These are phyloP conservation scores for Monarcha castaneiventris DNA, from an alignment of 2,113 vertebrate genomes.

Conservation along the genomic window DNA sequence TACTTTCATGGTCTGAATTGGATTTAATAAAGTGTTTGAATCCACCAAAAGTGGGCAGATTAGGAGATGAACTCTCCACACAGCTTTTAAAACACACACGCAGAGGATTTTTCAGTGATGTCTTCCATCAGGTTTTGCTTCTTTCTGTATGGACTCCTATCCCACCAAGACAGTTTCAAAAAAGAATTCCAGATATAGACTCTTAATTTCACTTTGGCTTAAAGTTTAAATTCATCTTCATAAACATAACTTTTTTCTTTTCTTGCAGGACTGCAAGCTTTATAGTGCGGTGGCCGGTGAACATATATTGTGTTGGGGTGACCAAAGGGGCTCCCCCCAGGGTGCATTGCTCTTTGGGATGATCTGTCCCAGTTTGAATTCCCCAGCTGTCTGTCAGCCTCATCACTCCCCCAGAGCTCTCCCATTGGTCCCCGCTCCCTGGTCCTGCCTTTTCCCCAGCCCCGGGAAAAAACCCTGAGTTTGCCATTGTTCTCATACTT, in stretches of 20 bases:
- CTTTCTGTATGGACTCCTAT: not conserved
- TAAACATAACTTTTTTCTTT: not conserved
- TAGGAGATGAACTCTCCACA: not conserved
- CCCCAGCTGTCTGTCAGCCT: too few relatives aligned
- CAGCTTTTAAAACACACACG: not conserved
- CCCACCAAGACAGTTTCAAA: not conserved
- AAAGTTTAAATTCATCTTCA: not conserved
- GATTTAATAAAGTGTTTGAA: constrained; percentile 12
- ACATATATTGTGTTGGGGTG: too few relatives aligned
- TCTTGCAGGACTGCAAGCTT: not conserved
- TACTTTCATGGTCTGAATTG: not conserved
- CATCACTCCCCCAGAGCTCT: too few relatives aligned
- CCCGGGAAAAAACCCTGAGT: too few relatives aligned
- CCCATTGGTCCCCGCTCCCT: too few relatives aligned
- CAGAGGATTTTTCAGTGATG: not conserved
- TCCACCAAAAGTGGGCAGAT: not conserved
- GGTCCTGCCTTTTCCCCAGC: too few relatives aligned
- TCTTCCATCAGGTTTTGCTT: not conserved
- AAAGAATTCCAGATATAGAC: not conserved
- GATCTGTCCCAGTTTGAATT: too few relatives aligned
- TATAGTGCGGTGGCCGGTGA: not conserved
- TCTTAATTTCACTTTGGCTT: not conserved
- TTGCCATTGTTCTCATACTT: too few relatives aligned
- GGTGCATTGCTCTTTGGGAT: too few relatives aligned
- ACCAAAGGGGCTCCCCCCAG: too few relatives aligned